These are phyloP conservation scores for Epirrhoe tristata DNA, from an alignment of 2,888 invertebrate species.

Conservation along the genomic window DNA sequence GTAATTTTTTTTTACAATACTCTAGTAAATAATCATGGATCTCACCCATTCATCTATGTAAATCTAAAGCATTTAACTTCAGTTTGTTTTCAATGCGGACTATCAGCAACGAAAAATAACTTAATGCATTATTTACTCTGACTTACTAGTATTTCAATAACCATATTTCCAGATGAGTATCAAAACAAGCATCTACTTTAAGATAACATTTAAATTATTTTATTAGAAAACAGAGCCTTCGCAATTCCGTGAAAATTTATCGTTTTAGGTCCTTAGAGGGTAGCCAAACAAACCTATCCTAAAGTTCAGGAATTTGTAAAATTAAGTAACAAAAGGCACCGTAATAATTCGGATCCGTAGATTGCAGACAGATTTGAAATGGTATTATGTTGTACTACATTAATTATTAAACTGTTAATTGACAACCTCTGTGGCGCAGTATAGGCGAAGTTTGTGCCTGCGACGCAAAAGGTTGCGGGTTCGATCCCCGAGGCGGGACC, in stretches of 20 bases:
- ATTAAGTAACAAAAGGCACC: slow-evolving; percentile 1
- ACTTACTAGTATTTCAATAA: no score
- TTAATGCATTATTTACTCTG: no score
- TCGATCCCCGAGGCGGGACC: no score
- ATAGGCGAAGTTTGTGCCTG: no score
- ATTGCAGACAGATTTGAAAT: slow-evolving; percentile 2
- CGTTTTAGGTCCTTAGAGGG: slow-evolving; percentile 1
- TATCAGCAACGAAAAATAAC: no score
- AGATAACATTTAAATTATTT: not conserved
- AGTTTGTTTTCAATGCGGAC: no score
- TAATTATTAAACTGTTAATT: not conserved
- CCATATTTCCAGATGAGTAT: not conserved
- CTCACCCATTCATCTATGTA: no score
- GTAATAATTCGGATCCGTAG: not conserved
- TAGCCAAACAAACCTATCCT: slow-evolving; percentile 4
- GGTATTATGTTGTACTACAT: not conserved
- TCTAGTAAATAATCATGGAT: no score
- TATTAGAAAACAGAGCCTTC: not conserved
- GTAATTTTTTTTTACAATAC: no score
- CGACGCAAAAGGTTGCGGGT: no score
- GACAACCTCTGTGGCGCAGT: no score
- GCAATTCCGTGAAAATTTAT: not conserved
- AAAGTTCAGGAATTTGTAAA: slow-evolving; percentile 2
- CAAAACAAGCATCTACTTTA: not conserved
- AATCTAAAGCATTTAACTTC: no score